These are phyloP conservation scores for Pectinophora gossypiella DNA, from an alignment of 1,140 invertebrate genomes.

Conservation along the genomic window DNA sequence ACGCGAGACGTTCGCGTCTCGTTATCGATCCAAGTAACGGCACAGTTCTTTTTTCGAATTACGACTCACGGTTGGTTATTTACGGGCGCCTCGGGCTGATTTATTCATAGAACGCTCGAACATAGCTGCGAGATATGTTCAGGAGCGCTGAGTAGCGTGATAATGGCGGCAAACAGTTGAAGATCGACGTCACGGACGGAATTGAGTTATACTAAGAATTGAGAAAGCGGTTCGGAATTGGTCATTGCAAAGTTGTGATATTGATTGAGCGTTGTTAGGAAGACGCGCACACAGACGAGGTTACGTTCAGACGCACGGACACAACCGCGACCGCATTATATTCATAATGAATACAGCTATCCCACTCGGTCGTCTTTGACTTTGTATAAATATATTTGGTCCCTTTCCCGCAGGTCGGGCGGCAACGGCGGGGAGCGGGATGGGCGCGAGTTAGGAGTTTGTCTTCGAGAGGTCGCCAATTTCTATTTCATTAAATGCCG, in stretches of 20 bases:
- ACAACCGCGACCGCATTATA: slow-evolving; percentile 69
- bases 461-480: slow-evolving; percentile 72
- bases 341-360: slow-evolving; percentile 74
- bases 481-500: slow-evolving; percentile 74
- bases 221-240: no score
- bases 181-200: background rate
- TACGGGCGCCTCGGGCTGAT: slow-evolving; percentile 9
- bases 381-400: slow-evolving; percentile 74
- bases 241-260: slow-evolving; percentile 64
- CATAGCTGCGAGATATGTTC: background rate
- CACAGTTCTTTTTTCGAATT: slow-evolving; percentile 47
- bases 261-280: slow-evolving; percentile 65
- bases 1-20: slow-evolving; percentile 63
- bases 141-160: background rate
- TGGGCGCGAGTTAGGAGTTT: slow-evolving; percentile 57
- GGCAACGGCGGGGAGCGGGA: slow-evolving; percentile 46
- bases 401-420: slow-evolving; percentile 45
- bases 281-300: slow-evolving; percentile 47
- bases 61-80: slow-evolving; percentile 19
- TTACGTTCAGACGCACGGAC: slow-evolving; percentile 54
- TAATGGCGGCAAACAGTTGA: background rate
- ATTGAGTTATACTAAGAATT: no score
- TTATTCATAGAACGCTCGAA: slow-evolving; percentile 12
- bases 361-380: slow-evolving; percentile 72
- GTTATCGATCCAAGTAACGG: slow-evolving; percentile 56